Evolutionary conservation across 1,140 invertebrate genomes (phyloP), one percentile per base, ranked within the genome.

Genomic region (Papilio glaucus): DNA sequence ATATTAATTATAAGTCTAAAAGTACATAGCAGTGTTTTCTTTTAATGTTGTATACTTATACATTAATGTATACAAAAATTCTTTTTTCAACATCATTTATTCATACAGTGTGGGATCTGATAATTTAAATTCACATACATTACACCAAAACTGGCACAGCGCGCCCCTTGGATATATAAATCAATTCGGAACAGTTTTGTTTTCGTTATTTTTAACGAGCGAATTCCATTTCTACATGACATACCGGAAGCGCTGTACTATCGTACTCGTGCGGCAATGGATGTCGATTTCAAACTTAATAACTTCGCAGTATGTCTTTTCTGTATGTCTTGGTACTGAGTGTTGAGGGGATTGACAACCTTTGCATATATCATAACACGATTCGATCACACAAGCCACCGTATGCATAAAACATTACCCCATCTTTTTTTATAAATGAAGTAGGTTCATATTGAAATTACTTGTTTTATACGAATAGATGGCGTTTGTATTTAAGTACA

Each of bases 391-490:
- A 9, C 49, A 53, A 18, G 49, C 21, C 24, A 18, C 15, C 15
- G 29, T 33, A 62, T 62, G 15, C 29, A 62, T 62, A 62, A 62
- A 33, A 33, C 60, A 62, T 62, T 37, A 37, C 6, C 4, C 21
- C 13, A 62, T 24, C 49, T 53, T 24, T 10, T 53, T 53, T n/a
- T n/a, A 13, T n/a, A n/a, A n/a, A n/a, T 15, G 18, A 53, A 13
- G 9, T 10, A 49, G 42, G 42, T 49, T 49, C 18, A 49, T 57
- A 24, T 57, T 57, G 21, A 57, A 49, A 49, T 21, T 18, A 10
- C 49, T 53, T 53, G 9, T 18, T 53, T 53, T 53, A 53, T 18
- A 13, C 1, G 39, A 13, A 41, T 13, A 41, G 6, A 4, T 41
- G 13, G 0, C 1, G 4, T 41, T 41, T 33, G 29, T 33, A 6